Base-by-base conservation (phyloP, 2,797 vertebrate species). In the Rhinoraja longicauda region DNA sequence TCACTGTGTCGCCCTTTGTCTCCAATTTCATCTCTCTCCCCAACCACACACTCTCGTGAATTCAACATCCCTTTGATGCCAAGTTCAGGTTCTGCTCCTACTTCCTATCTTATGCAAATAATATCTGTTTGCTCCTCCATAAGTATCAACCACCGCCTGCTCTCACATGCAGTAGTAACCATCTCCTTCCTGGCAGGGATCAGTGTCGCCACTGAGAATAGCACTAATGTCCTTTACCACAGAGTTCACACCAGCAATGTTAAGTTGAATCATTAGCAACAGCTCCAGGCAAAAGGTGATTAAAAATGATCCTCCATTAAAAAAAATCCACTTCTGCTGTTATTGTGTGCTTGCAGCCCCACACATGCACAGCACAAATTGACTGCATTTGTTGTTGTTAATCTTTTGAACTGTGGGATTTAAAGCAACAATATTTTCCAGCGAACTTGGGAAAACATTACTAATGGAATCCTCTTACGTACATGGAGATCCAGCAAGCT, bases 401-500 rank as follows among this genome's bases (percentile, higher is more conserved):
- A 67, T 9, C 62, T 32, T 78, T 78, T 39, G 19, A 39, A 39
- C 15, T 39, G 32, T 88, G 59, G n/a, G 59, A 88, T 88, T 21
- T 64, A 88, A 32, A 36, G 62, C 84, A 88, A 67, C 15, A 32
- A 8, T 32, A 67, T 32, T 67, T 62, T 88, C 84, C n/a, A 36
- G 67, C 13, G 26, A 39, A 26, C 67, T 45, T 45, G 8, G 70
- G 70, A 53, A 75, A 92, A 73, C 70, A 45, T 92, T 75, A 21
- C 39, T 1, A 73, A 75, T 92, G 90, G 39, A 92, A 53, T 92
- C 70, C 39, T 67, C 75, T 92, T 92, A 92, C 12, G 70, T 64
- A 92, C 90, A 92, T 45, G 90, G 90, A 73, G 75, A 75, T 70
- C 70, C 36, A 92, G 70, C 70, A 92, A 92, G 70, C 72, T 53